phyloP scores from a whole-genome alignment of 2,113 vertebrate species.

The Nibea coibor region DNA sequence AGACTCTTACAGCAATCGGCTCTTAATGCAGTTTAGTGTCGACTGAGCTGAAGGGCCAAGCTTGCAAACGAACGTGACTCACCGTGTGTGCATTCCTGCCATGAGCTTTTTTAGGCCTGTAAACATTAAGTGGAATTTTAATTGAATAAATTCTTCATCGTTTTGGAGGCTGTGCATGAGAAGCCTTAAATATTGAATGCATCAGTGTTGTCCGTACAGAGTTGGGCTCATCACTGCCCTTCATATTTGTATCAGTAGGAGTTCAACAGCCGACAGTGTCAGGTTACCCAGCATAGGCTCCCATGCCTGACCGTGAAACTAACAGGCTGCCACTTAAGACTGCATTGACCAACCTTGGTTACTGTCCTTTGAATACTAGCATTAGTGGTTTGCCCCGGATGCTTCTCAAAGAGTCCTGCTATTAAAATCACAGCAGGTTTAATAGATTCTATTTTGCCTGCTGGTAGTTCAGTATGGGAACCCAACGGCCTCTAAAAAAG shows the following conservation, averaged over 20 bases:
- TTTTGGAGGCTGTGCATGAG: not conserved
- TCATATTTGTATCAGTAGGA: not conserved
- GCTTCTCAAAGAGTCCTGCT: slow-evolving; percentile 37
- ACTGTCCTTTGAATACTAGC: slow-evolving; percentile 29
- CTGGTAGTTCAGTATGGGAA: slow-evolving; percentile 18
- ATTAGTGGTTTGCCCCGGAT: slow-evolving; percentile 60
- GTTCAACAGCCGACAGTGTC: slow-evolving; percentile 15
- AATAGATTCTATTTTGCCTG: slow-evolving; percentile 37
- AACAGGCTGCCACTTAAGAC: slow-evolving; percentile 36
- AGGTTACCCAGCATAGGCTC: not conserved
- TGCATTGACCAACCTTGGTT: slow-evolving; percentile 17
- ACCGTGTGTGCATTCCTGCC: not conserved
- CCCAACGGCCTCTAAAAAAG: slow-evolving; percentile 19
- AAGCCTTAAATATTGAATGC: not conserved
- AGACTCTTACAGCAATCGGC: slow-evolving; percentile 42
- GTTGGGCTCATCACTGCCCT: not conserved
- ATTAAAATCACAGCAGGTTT: slow-evolving; percentile 51
- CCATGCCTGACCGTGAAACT: not conserved
- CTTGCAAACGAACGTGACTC: not conserved
- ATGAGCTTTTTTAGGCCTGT: not conserved
- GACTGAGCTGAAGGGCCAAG: not conserved
- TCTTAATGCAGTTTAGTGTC: slow-evolving; percentile 38
- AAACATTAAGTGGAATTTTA: no score
- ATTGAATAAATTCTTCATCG: not conserved
- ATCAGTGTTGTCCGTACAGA: not conserved